These are phyloP conservation scores for Anarsia innoxiella DNA, from an alignment of 2,888 invertebrate genomes.

Conservation along the genomic window DNA sequence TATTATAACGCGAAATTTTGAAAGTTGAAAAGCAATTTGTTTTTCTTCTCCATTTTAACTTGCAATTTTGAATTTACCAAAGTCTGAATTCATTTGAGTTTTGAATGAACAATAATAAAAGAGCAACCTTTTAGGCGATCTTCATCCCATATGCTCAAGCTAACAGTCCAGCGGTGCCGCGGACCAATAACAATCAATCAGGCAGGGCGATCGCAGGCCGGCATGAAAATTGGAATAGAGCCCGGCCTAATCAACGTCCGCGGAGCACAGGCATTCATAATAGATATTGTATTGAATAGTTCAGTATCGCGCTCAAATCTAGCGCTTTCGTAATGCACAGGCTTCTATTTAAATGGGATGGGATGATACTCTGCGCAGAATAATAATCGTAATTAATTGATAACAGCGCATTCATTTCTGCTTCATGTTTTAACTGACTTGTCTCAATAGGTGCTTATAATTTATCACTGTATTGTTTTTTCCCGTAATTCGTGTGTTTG, in stretches of 20 bases:
- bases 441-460: background rate
- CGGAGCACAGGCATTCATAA: slow-evolving; percentile 51
- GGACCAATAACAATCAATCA: slow-evolving; percentile 58
- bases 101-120: too few relatives aligned
- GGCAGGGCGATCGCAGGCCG: slow-evolving; percentile 41
- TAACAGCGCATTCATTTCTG: slow-evolving; percentile 8
- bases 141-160: slow-evolving; percentile 10
- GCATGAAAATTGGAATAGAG: slow-evolving; percentile 62
- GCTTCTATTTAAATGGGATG: slow-evolving; percentile 41
- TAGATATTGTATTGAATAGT: slow-evolving; percentile 60
- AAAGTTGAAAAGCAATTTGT: too few relatives aligned
- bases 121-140: slow-evolving; percentile 10
- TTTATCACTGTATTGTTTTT: too few relatives aligned
- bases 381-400: slow-evolving; percentile 15
- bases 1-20: too few relatives aligned
- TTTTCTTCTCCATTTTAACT: too few relatives aligned
- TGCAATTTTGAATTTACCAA: too few relatives aligned
- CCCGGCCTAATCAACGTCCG: slow-evolving; percentile 54
- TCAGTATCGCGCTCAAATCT: slow-evolving; percentile 47
- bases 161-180: slow-evolving; percentile 6
- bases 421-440: slow-evolving; percentile 4
- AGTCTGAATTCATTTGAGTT: too few relatives aligned
- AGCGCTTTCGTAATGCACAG: slow-evolving; percentile 38
- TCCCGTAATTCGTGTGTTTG: too few relatives aligned
- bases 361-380: slow-evolving; percentile 14